These are phyloP conservation scores for Drosophila picticornis DNA, from an alignment of 2,888 invertebrate genomes.

Conservation along the genomic window DNA sequence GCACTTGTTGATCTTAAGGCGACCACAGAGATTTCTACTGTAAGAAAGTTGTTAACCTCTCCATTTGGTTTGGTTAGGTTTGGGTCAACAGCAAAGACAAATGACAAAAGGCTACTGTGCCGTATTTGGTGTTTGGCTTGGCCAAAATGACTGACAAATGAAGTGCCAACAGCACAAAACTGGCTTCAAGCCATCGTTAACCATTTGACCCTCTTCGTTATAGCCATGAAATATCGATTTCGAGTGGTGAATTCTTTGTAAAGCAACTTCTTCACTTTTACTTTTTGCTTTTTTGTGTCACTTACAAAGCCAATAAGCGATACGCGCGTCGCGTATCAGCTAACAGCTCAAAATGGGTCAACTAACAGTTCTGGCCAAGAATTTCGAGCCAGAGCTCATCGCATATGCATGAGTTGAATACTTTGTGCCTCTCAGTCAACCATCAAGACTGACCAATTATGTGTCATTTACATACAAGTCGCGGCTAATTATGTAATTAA, in stretches of 20 bases:
- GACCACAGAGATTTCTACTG: slow-evolving; percentile 61
- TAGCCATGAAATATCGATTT: slow-evolving; percentile 60
- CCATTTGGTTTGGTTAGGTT: slow-evolving; percentile 1
- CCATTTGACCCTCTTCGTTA: slow-evolving; percentile 61
- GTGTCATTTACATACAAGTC: slow-evolving; percentile 44
- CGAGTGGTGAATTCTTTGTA: slow-evolving; percentile 56
- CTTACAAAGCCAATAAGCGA: slow-evolving; percentile 32
- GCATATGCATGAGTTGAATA: slow-evolving; percentile 66
- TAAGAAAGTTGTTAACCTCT: slow-evolving; percentile 78
- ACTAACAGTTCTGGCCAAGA: slow-evolving; percentile 63
- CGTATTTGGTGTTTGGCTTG: slow-evolving; percentile 41
- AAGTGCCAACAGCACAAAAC: slow-evolving; percentile 13
- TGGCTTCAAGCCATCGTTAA: slow-evolving; percentile 9
- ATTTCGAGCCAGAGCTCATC: slow-evolving; percentile 60
- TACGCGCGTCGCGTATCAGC: slow-evolving; percentile 21
- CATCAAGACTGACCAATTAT: slow-evolving; percentile 51
- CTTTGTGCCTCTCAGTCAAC: slow-evolving; percentile 19
- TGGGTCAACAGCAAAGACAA: slow-evolving; percentile 62
- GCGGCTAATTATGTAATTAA: slow-evolving; percentile 58
- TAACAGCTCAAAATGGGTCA: slow-evolving; percentile 58
- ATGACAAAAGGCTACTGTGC: slow-evolving; percentile 78
- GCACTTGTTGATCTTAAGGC: slow-evolving; percentile 48
- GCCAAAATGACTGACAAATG: slow-evolving; percentile 32
- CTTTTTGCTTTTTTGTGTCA: slow-evolving; percentile 50
- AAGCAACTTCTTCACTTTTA: slow-evolving; percentile 64